These are phyloP conservation scores for Danaus melanippus DNA, from an alignment of 1,140 invertebrate species.

Conservation along the genomic window DNA sequence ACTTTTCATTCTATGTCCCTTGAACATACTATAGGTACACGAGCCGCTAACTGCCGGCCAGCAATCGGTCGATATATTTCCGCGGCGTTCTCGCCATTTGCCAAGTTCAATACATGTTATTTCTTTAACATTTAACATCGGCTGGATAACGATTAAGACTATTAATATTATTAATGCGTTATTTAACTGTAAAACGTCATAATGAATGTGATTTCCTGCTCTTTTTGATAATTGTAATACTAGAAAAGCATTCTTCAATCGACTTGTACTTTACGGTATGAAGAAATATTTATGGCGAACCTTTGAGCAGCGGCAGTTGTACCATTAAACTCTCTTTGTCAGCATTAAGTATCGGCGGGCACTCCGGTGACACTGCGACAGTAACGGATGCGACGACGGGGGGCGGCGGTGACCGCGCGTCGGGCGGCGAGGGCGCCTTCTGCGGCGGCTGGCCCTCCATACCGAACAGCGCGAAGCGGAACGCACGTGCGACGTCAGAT, in stretches of 20 bases:
- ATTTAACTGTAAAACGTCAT: no score
- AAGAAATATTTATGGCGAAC: conserved; percentile 30
- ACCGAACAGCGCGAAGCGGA: conserved; percentile 62
- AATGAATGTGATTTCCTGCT: no score
- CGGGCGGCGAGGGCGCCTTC: conserved; percentile 56
- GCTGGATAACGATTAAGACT: no score
- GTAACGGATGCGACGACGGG: conserved; percentile 25
- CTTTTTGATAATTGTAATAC: no score
- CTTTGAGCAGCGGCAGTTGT: conserved; percentile 65
- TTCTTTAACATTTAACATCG: conserved; percentile 1
- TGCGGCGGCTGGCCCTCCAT: conserved; percentile 55
- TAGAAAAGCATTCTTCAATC: no score
- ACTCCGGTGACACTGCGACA: conserved; percentile 45
- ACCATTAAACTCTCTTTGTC: conserved; percentile 65
- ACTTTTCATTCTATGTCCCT: conserved; percentile 28
- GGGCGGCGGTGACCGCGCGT: conserved; percentile 52
- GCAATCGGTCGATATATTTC: conserved; percentile 63
- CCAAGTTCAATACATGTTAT: conserved; percentile 11
- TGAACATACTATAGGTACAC: conserved; percentile 27
- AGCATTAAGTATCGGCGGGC: conserved; percentile 36
- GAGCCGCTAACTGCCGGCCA: conserved; percentile 34
- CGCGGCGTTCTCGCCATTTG: conserved; percentile 57
- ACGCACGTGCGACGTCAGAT: conserved; percentile 65
- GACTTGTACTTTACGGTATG: no score
- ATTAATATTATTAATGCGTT: no score